Evolutionary conservation across 2,113 vertebrate genomes (phyloP).

Genomic region (Dermatemys mawii): DNA sequence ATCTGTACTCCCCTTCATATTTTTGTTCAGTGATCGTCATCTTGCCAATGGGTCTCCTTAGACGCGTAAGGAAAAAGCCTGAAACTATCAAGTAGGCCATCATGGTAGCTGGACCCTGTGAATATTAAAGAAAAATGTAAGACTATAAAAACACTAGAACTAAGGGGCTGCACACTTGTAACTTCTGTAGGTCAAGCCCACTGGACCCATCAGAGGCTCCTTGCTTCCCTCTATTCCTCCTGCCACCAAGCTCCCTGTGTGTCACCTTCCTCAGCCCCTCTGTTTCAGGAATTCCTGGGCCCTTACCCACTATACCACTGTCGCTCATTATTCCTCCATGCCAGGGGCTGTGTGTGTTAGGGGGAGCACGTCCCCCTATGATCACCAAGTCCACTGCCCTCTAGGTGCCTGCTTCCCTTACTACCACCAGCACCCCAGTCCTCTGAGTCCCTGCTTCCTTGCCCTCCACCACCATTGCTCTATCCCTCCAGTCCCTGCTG

Average conservation of each 20-base stretch:
- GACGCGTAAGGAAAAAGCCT: conserved; percentile 92
- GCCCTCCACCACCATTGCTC: neutral
- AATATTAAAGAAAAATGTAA: conserved; percentile 2
- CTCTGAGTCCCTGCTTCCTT: neutral
- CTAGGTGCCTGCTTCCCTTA: neutral
- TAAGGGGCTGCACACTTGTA: neutral
- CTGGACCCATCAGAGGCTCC: neutral
- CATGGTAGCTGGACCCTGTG: conserved; percentile 92
- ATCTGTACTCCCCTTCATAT: conserved; percentile 97
- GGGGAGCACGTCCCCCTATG: neutral
- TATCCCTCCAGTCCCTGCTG: neutral
- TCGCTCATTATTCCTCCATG: neutral
- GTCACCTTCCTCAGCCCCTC: neutral
- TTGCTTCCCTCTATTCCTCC: neutral
- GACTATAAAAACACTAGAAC: neutral
- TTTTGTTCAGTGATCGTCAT: conserved; percentile 95
- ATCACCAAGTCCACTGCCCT: neutral
- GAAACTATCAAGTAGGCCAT: conserved; percentile 95
- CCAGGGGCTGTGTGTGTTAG: neutral
- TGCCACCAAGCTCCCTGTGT: neutral
- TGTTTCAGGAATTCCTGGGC: neutral
- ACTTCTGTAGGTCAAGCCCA: neutral
- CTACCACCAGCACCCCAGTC: neutral
- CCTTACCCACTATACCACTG: neutral
- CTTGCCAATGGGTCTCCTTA: conserved; percentile 94